Evolutionary conservation across 2,797 vertebrate species (phyloP), one percentile per base, ranked within the genome.

Genomic region (Silurus aristotelis): DNA sequence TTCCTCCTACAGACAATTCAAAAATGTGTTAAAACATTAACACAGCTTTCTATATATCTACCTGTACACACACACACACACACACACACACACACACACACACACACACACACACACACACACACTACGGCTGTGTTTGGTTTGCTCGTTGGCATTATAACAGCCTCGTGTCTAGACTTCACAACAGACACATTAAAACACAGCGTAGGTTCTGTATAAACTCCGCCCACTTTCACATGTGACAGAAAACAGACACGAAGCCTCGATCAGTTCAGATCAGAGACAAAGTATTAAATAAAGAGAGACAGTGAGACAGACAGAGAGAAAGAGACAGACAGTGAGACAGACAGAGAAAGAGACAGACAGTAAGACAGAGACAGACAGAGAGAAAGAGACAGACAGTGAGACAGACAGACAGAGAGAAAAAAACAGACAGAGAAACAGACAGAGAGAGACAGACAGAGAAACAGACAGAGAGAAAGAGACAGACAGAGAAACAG

Each of bases 11-110:
- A 75, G 46, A 55, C 48, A 56, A 13, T 73, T 55, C 13, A 73
- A 31, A 31, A 31, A 31, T 31, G 71, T 73, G 46, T 25, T 73
- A 48, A 73, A 52, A 25, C n/a, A 56, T 56, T 56, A 56, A 75
- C 25, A 75, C 52, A 27, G 17, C n/a, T 75, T 75, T 10, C n/a
- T 75, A n/a, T 75, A 75, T n/a, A 56, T 75, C 48, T 75, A 27
- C 3, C 48, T 56, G 48, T 5, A 27, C 3, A 46, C 9, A 52
- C 48, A 52, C 10, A 52, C 38, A 38, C 38, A 27, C 3, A 46
- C 9, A 10, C 31, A n/a, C 70, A 46, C 20, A 72, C 38, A 72
- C 43, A 46, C 68, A 70, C 68, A 68, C 66, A 38, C 66, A 20
- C 68, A 67, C 64, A 70, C 67, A 70, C 67, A 71, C 46, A 73